Evolutionary conservation across 2,888 invertebrate genomes (phyloP), one percentile per base, ranked within the genome.

Genomic region (Tipula helvola): DNA sequence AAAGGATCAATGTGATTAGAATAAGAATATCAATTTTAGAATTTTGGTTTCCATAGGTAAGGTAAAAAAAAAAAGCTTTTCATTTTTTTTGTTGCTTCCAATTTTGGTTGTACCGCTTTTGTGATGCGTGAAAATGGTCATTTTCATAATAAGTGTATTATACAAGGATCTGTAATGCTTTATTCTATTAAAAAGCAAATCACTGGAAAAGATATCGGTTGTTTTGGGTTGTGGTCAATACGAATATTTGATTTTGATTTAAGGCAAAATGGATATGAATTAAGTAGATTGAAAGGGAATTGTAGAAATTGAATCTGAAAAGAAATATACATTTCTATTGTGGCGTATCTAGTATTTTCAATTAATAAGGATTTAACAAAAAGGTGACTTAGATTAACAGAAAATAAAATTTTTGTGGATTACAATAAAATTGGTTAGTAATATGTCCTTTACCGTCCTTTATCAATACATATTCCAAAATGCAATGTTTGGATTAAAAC

Each of bases 1-100:
- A 71, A 71, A 71, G 71, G 71, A 71, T 71, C 71, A 71, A 71
- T 71, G 71, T 71, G 71, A 71, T 71, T 71, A 71, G 71, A 71
- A 71, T 71, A 71, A 71, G 71, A 71, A 71, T 71, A 71, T 71
- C 71, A 71, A 71, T 71, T 71, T 71, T 71, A 28, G 28, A 28
- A 71, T 71, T 71, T 71, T 71, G 71, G 71, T 71, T 71, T 71
- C 71, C 28, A 71, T 71, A 28, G 71, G 28, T 18, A 57, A 57
- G 57, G 41, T 41, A 52, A 10, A 3, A 52, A 52, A 16, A 71
- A 71, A 71, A 18, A 28, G 39, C 7, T 39, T 39, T 39, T 7
- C 39, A 28, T 71, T 71, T 18, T 71, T 71, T 71, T 71, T 28
- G 71, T 18, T 8, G 71, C 10, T 71, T 71, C 28, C 13, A 28